A percentile compares a stretch with the other conserved stretches of the same genome.
Evolutionary conservation across 2,113 vertebrate genomes (phyloP).

Genomic region (Verasper variegatus): DNA sequence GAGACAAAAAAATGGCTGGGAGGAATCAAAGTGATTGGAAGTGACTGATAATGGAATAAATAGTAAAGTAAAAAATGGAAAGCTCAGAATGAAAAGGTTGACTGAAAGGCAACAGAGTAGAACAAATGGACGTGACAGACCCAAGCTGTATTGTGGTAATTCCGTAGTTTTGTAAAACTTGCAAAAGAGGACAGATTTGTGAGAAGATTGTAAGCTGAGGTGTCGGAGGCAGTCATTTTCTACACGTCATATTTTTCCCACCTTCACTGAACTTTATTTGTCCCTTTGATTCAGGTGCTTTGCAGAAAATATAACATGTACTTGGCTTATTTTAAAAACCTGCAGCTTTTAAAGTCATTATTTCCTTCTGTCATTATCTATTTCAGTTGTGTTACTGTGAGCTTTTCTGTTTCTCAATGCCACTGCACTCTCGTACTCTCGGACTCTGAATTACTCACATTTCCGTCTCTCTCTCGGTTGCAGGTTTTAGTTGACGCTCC

Average conservation of each 20-base stretch:
- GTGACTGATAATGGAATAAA: conserved; percentile 22
- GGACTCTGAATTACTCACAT: conserved; percentile 1
- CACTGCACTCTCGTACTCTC: background rate
- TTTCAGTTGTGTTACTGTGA: background rate
- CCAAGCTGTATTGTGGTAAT: background rate
- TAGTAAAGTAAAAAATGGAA: conserved; percentile 19
- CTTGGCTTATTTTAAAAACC: background rate
- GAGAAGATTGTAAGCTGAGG: conserved; percentile 2
- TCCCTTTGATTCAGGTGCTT: background rate
- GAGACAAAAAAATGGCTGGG: conserved; percentile 22
- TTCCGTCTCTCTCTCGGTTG: background rate
- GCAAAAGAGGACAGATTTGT: conserved; percentile 2
- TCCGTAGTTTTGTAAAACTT: conserved; percentile 3
- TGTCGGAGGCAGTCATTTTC: background rate
- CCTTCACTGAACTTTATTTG: background rate
- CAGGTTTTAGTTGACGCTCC: conserved; percentile 88
- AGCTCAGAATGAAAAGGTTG: conserved; percentile 5
- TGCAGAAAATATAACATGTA: background rate
- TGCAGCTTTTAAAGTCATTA: background rate
- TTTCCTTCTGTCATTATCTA: background rate
- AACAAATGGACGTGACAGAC: background rate
- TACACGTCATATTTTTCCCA: background rate
- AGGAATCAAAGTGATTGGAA: conserved; percentile 34
- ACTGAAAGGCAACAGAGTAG: background rate
- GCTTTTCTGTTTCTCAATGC: background rate